Evolutionary conservation across 1,140 invertebrate species (phyloP), one percentile per base, ranked within the genome.

Genomic region (Camponotus vicinus): DNA sequence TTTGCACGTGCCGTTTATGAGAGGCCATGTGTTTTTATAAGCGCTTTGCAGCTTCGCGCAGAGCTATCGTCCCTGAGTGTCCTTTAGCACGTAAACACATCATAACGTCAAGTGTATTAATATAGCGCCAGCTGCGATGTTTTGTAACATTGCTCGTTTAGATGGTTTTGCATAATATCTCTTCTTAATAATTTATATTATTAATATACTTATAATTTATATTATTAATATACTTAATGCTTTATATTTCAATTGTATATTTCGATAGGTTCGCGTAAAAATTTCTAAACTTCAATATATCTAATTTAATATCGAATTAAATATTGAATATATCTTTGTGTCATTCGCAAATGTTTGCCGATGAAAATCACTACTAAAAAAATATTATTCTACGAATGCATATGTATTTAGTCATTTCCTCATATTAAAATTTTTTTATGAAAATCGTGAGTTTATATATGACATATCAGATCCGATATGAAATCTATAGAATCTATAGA

Each of bases 1-100:
- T 57, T 79, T 37, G 37, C 63, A 69, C 63, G 63, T 79, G 63
- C 11, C n/a, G 32, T 79, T 79, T 79, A 37, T 45, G 77, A 21
- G 32, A 57, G 32, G 32, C 13, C 63, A 6, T 8, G 8, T 40
- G 45, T 69, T 69, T 79, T 79, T 57, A 52, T 5, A 52, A 79
- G 27, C 27, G 27, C 27, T 27, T 27, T 4, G 34, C 42, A 69
- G 13, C 59, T 13, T 63, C 37, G 40, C 76, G 59, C 49, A 18
- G 13, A 52, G 3, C 11, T 76, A 21, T 32, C 32, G n/a, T 52
- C 76, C 11, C 61, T 32, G 77, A 52, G 11, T 27, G 45, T 69
- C 27, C 13, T 79, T 67, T 37, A 67, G 8, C 34, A 27, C 3
- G 32, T 55, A 55, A 79, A 57, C 57, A 52, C 2, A 15, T 52